Base-by-base conservation (phyloP, 2,888 invertebrate genomes). In the Tetragonisca angustula region DNA sequence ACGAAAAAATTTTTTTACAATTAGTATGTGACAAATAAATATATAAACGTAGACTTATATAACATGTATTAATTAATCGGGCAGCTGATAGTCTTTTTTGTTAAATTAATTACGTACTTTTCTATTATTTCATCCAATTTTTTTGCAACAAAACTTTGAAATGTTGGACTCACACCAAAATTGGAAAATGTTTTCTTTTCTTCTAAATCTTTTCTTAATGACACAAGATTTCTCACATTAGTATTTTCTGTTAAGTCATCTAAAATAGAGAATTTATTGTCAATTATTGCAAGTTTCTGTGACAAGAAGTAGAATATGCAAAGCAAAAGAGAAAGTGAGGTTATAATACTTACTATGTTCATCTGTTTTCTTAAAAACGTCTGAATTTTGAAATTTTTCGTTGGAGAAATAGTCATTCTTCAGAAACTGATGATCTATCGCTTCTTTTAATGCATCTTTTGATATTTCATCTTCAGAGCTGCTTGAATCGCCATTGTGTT, bases 391-490 rank as follows among this genome's bases (percentile, higher is more conserved):
- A 4, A 64, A 32, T 54, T 68, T 54, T 15, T 67, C 0, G 4
- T 24, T 11, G 19, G 68, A 13, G 68, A 77, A 61, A 56, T 61
- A 50, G 27, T 32, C 49, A 15, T 91, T 76, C 21, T 90, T 91
- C 15, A 92, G 82, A 81, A 93, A 92, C 54, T 89, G 70, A 13
- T 88, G 84, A 87, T 94, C 93, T 2, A 91, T 85, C 13, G 92
- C 93, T 90, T 93, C 93, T 73, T 78, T 90, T 24, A 93, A 84
- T 50, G 89, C 91, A 56, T 87, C 76, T 50, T 81, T 79, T 21
- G 68, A 65, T 76, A 73, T 77, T 84, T 93, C 92, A 73, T 94
- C 93, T 50, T 93, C 93, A 1, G 93, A 92, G 79, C 92, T 92
- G 13, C 92, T 91, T 5, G 82, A 81, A 24, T 89, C 75, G 0